Base-by-base conservation (phyloP, 2,113 vertebrate genomes). In the Bambusicola thoracicus region DNA sequence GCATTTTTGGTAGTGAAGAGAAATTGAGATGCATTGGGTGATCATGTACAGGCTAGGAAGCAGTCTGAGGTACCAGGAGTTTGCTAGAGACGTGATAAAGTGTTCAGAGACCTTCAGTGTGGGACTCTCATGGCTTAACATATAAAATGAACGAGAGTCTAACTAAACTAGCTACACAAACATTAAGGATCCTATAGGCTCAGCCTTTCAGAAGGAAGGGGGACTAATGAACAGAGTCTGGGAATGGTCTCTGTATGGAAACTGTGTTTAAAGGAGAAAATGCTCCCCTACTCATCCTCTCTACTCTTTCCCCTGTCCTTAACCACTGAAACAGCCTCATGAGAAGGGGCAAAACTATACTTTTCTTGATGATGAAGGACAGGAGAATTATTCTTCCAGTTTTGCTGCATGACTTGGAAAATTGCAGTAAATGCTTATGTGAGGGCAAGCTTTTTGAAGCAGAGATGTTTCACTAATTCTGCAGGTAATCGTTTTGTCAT, bases 91-190 rank as follows among this genome's bases (percentile, higher is more conserved):
- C 43, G 76, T 80, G 19, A 30, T 53, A 13, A 49, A 38, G 49
- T 53, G 8, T 40, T 74, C 68, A 56, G 40, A 80, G 62, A 69
- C n/a, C 14, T 78, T 61, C 74, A 62, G 62, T 14, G 21, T 38
- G 24, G 22, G 8, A 34, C 34, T 5, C 13, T 11, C 3, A 20
- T 8, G 13, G 11, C 21, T 67, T 70, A 63, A 84, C 17, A 87
- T 81, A 83, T 27, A 74, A 36, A 10, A 69, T 6, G 1, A 0
- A 0, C 9, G 22, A 80, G 27, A 77, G 17, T 21, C 22, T 91
- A 85, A 76, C 9, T 27, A 41, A 53, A 51, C 7, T 63, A 18
- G 10, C 43, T 46, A 59, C 66, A 55, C 16, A 85, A 93, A 55
- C 29, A 32, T 25, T 46, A 22, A 30, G 17, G 9, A 48, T 49